These are phyloP conservation scores for Polyommatus iphigenia DNA, from an alignment of 2,888 invertebrate species.

Conservation along the genomic window DNA sequence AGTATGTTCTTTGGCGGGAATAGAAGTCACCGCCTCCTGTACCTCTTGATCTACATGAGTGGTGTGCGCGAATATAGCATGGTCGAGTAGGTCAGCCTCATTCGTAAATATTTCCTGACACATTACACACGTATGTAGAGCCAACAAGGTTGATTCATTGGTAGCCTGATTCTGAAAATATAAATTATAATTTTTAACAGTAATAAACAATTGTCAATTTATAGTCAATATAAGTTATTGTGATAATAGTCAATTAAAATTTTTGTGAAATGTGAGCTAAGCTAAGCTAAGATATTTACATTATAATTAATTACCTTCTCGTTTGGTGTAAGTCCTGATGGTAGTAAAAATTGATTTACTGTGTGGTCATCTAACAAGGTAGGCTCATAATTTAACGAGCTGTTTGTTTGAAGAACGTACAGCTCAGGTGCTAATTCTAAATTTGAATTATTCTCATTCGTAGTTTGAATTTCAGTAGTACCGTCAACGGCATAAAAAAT, in stretches of 20 bases:
- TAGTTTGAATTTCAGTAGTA: constrained; percentile 35
- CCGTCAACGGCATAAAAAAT: constrained; percentile 57
- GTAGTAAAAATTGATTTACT: constrained; percentile 69
- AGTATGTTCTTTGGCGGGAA: not conserved
- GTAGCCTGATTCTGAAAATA: constrained; percentile 51
- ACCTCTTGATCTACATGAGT: constrained; percentile 43
- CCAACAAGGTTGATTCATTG: constrained; percentile 60
- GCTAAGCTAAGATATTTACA: no score
- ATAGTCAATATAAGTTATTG: no score
- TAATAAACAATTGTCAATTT: not conserved
- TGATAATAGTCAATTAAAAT: no score
- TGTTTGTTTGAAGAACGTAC: constrained; percentile 58
- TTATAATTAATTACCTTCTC: constrained; percentile 54
- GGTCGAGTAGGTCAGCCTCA: constrained; percentile 67
- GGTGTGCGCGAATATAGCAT: constrained; percentile 67
- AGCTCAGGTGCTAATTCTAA: constrained; percentile 48
- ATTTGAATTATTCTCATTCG: not conserved
- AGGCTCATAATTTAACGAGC: constrained; percentile 62
- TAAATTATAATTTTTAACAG: constrained; percentile 13
- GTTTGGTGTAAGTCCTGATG: constrained; percentile 54
- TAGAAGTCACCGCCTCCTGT: not conserved
- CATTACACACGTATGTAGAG: constrained; percentile 67
- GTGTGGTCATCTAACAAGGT: constrained; percentile 69
- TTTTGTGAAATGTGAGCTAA: no score
- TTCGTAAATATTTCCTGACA: constrained; percentile 73